Percentiles rank a stretch among this genome's conserved stretches.
These are phyloP conservation scores for Pecten maximus DNA, from an alignment of 2,888 invertebrate species.

Conservation along the genomic window DNA sequence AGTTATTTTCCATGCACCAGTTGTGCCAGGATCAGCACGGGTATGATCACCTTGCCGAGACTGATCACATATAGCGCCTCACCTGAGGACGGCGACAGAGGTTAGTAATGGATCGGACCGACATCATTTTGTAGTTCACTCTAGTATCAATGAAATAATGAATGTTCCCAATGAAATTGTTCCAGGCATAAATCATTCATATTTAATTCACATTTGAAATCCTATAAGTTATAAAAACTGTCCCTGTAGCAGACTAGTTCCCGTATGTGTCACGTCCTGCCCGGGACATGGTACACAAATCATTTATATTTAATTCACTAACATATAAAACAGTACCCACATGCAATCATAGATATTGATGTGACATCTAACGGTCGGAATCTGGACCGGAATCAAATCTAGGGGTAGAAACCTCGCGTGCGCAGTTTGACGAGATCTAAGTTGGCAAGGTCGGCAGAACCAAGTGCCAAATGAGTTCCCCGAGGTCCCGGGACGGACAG, in stretches of 20 bases:
- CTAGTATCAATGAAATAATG: background rate
- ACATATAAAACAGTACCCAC: background rate
- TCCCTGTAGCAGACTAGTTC: background rate
- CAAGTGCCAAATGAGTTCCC: background rate
- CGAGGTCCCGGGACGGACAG: background rate
- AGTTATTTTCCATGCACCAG: background rate
- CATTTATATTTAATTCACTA: slow-evolving; percentile 29
- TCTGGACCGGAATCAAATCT: slow-evolving; percentile 30
- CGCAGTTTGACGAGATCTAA: background rate
- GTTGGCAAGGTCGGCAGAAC: background rate
- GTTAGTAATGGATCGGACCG: background rate
- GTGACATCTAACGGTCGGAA: background rate
- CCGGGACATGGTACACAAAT: background rate
- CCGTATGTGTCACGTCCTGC: background rate
- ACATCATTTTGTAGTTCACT: background rate
- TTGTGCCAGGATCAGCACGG: background rate
- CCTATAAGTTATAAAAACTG: background rate
- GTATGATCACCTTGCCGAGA: background rate
- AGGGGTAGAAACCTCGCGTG: slow-evolving; percentile 9
- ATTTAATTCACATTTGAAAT: slow-evolving; percentile 33
- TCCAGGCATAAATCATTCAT: background rate
- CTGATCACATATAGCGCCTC: background rate
- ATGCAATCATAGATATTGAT: background rate
- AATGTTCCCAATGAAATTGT: slow-evolving; percentile 24
- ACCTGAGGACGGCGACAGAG: background rate